phyloP scores from a whole-genome alignment of 2,888 invertebrate species.

The Tupiocoris notatus region DNA sequence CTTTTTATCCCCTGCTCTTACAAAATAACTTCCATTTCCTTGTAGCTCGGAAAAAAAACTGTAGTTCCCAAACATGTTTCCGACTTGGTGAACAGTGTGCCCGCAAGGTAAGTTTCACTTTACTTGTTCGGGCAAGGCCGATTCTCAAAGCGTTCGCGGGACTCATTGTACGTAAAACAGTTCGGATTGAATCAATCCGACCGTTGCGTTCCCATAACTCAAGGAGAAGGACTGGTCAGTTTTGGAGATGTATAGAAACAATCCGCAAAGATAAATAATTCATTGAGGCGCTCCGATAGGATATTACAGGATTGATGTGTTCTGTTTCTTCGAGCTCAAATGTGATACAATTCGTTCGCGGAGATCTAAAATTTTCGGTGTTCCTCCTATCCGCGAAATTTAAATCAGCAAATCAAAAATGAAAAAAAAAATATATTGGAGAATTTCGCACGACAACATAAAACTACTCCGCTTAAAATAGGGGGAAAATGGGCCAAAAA shows the following conservation, averaged over 20 bases:
- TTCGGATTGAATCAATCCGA: background rate
- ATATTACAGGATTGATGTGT: too few relatives aligned
- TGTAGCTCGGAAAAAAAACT: background rate
- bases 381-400: too few relatives aligned
- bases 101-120: background rate
- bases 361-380: too few relatives aligned
- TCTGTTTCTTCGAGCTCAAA: too few relatives aligned
- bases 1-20: background rate
- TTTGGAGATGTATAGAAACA: background rate
- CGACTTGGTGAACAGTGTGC: background rate
- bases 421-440: too few relatives aligned
- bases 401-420: too few relatives aligned
- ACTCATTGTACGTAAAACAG: background rate
- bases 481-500: too few relatives aligned
- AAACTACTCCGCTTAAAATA: too few relatives aligned
- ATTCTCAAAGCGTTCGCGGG: background rate
- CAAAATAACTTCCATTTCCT: background rate
- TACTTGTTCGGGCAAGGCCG: background rate
- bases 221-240: background rate
- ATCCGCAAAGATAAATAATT: too few relatives aligned
- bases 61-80: background rate
- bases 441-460: too few relatives aligned
- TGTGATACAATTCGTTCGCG: too few relatives aligned
- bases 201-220: background rate
- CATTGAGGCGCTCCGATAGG: too few relatives aligned